phyloP scores from a whole-genome alignment of 2,797 vertebrate species.

The Hippocampus kuda region DNA sequence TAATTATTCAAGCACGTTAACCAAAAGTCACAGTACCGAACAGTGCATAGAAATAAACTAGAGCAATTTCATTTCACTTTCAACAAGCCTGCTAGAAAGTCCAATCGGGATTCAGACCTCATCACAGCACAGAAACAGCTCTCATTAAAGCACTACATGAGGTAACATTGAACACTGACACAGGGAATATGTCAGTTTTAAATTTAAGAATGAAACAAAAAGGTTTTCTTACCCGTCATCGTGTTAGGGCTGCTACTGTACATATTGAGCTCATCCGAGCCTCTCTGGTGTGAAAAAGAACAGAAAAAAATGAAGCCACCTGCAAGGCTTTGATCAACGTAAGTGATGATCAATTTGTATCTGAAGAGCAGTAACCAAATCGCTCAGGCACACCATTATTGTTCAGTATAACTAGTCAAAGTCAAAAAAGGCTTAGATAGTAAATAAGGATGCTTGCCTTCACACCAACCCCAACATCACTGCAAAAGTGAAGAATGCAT shows the following conservation, averaged over 20 bases:
- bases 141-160: too few species aligned
- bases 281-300: slow-evolving; percentile 69
- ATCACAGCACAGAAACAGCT: too few species aligned
- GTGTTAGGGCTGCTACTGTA: slow-evolving; percentile 86
- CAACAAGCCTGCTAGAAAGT: too few species aligned
- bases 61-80: too few species aligned
- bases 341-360: not conserved
- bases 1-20: not conserved
- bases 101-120: too few species aligned
- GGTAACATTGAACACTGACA: too few species aligned
- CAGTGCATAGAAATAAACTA: not conserved
- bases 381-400: not conserved
- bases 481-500: slow-evolving; percentile 19
- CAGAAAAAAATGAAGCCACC: not conserved
- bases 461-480: slow-evolving; percentile 66
- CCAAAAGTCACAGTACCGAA: not conserved
- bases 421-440: not conserved
- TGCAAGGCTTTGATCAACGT: not conserved
- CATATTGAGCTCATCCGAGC: slow-evolving; percentile 97
- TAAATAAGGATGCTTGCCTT: slow-evolving; percentile 43
- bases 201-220: not conserved
- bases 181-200: not conserved
- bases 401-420: not conserved
- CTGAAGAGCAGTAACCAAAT: not conserved
- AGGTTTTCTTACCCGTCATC: slow-evolving; percentile 76